phyloP scores from a whole-genome alignment of 2,797 vertebrate genomes.

The Craterocephalus amniculus region DNA sequence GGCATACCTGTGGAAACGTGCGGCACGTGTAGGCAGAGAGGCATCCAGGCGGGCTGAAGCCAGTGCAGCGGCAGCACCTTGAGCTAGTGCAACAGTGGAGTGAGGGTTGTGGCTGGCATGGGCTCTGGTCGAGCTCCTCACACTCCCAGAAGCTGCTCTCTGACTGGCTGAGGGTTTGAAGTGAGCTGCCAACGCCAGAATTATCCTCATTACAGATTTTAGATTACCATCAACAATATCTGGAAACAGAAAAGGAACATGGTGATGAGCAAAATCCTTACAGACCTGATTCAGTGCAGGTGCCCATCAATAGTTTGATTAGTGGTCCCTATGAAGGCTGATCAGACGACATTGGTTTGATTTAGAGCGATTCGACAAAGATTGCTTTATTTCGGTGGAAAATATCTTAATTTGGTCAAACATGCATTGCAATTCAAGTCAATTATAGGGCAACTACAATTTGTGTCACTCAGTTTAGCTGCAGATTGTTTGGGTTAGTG shows the following conservation, averaged over 20 bases:
- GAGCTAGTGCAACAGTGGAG: slow-evolving; percentile 90
- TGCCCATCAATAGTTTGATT: no score
- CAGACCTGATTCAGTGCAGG: no score
- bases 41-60: slow-evolving; percentile 89
- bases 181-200: slow-evolving; percentile 95
- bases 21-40: slow-evolving; percentile 81
- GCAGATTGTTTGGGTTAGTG: neutral
- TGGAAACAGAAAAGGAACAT: slow-evolving; percentile 57
- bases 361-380: neutral
- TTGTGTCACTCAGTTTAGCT: neutral
- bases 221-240: slow-evolving; percentile 97
- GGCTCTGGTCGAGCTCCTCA: slow-evolving; percentile 59
- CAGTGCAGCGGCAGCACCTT: slow-evolving; percentile 88
- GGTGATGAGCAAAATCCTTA: neutral
- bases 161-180: slow-evolving; percentile 91
- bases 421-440: neutral
- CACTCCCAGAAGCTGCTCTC: slow-evolving; percentile 59
- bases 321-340: neutral
- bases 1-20: slow-evolving; percentile 82
- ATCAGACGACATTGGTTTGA: neutral
- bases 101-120: slow-evolving; percentile 84
- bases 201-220: slow-evolving; percentile 95
- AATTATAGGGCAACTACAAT: neutral
- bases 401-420: neutral
- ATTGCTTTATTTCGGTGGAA: neutral